Percentiles rank a stretch among this genome's conserved stretches.
phyloP scores from a whole-genome alignment of 37 sponge, comb jelly and placozoan species.

The Eunapius fragilis region DNA sequence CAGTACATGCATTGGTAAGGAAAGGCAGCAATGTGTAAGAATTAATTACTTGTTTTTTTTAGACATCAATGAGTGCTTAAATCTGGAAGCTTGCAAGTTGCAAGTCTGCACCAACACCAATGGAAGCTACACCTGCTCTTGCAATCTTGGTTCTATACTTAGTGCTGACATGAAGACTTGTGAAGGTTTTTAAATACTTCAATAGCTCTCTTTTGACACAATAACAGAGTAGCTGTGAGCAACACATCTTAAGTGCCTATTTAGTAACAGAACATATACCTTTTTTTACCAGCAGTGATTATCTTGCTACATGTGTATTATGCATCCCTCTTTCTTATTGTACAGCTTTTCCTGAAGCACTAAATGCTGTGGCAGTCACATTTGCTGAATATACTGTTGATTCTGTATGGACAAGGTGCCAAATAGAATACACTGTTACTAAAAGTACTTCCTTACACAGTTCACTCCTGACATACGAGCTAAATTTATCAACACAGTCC shows the following conservation, averaged over 20 bases:
- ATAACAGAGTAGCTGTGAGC: too few relatives aligned
- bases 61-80: neutral
- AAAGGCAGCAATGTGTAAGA: neutral
- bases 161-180: too few relatives aligned
- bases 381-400: neutral
- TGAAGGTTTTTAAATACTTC: too few relatives aligned
- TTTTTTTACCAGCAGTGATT: too few relatives aligned
- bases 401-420: neutral
- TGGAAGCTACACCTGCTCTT: too few relatives aligned
- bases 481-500: neutral
- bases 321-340: neutral
- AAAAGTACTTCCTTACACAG: neutral
- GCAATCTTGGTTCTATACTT: too few relatives aligned
- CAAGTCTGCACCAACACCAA: too few relatives aligned
- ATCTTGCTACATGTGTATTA: too few relatives aligned
- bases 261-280: too few relatives aligned
- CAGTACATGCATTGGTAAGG: neutral
- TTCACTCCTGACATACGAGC: neutral
- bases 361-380: neutral
- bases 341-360: neutral
- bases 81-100: too few relatives aligned
- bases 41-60: neutral
- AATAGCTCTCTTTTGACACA: too few relatives aligned
- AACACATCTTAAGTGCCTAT: too few relatives aligned
- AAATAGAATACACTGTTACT: neutral